Percentiles rank a stretch among this genome's conserved stretches.
Conservation (phyloP, 1,140 invertebrate species). For the Parasteatoda tepidariorum region DNA sequence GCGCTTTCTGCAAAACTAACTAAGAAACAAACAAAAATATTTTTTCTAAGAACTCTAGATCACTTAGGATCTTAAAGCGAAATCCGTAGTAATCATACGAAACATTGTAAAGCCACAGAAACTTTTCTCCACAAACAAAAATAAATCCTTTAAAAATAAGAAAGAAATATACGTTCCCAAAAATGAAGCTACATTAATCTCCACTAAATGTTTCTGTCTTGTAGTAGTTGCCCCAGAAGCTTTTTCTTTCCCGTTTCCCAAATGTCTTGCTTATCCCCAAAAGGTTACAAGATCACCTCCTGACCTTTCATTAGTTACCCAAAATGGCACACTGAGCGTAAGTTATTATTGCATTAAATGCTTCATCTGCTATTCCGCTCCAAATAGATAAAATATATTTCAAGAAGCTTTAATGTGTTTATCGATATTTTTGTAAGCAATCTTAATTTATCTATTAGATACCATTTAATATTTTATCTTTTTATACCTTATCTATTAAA, state of each 20-base stretch:
- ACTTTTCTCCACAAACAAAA: neutral
- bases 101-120: neutral
- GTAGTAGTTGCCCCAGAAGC: neutral
- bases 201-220: conserved; percentile 7
- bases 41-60: neutral
- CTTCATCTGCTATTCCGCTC: too few relatives aligned
- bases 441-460: too few relatives aligned
- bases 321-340: too few relatives aligned
- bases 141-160: neutral
- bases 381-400: too few relatives aligned
- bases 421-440: too few relatives aligned
- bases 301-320: neutral
- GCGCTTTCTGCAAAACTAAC: too few relatives aligned
- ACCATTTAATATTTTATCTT: too few relatives aligned
- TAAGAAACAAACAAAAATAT: too few relatives aligned
- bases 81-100: neutral
- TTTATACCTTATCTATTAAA: too few relatives aligned
- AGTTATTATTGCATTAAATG: too few relatives aligned
- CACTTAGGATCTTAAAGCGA: neutral
- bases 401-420: too few relatives aligned
- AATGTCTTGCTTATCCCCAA: conserved; percentile 11
- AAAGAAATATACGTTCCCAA: neutral
- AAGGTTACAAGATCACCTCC: neutral
- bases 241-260: conserved; percentile 2
- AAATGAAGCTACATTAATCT: neutral